A percentile compares a stretch with the other conserved stretches of the same genome.
Conservation (phyloP, 2,797 vertebrate species). For the Phataginus tricuspis region DNA sequence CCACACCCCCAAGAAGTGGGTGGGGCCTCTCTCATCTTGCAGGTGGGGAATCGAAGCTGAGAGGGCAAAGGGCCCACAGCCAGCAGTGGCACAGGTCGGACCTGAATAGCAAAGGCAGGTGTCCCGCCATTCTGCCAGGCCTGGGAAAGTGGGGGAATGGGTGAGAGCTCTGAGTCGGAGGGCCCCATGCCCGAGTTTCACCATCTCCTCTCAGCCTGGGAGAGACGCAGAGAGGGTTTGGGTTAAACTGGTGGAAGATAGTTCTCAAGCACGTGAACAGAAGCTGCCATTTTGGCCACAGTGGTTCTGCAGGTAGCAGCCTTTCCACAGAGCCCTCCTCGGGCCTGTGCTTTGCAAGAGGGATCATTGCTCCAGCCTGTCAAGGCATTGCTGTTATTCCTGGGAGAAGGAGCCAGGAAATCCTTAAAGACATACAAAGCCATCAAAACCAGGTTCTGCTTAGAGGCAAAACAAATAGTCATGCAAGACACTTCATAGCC, state of each 20-base stretch:
- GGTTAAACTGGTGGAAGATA: background rate
- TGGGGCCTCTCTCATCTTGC: background rate
- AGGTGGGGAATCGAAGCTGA: background rate
- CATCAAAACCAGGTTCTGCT: background rate
- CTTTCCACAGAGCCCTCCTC: background rate
- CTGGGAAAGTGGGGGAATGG: background rate
- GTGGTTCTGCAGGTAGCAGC: background rate
- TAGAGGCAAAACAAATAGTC: background rate
- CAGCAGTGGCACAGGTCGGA: background rate
- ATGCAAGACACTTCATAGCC: background rate
- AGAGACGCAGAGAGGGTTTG: background rate
- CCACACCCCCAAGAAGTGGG: background rate
- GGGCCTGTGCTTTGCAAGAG: background rate
- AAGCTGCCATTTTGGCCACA: background rate
- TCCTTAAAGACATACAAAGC: background rate
- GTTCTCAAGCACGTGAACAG: background rate
- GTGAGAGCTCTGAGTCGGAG: too few relatives aligned
- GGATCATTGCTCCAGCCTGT: background rate
- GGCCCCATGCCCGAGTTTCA: background rate
- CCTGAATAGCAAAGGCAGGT: background rate
- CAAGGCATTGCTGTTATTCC: background rate
- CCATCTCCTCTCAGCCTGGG: background rate
- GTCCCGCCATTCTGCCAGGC: rapidly evolving
- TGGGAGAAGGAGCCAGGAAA: background rate
- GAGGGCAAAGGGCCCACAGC: background rate